Evolutionary conservation across 2,797 vertebrate species (phyloP).

Genomic region (Leptodon cayanensis): DNA sequence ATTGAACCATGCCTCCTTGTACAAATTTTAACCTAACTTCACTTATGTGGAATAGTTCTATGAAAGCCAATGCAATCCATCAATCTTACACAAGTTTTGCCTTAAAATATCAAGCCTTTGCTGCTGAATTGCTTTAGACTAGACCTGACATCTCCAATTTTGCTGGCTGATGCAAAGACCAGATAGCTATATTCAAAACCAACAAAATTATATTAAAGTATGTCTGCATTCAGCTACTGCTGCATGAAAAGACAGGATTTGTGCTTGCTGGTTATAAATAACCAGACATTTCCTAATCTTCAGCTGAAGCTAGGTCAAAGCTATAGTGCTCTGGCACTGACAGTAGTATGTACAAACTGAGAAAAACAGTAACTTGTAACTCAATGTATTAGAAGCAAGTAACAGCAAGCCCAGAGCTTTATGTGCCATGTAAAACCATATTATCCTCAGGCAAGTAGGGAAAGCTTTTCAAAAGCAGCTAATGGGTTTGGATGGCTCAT

Average conservation of each 20-base stretch:
- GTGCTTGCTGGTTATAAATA: background rate
- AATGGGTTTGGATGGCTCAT: background rate
- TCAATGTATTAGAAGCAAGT: background rate
- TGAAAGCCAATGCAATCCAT: background rate
- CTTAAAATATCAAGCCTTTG: background rate
- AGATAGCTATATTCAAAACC: background rate
- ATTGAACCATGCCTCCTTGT: background rate
- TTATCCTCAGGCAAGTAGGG: background rate
- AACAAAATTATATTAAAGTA: background rate
- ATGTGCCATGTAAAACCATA: background rate
- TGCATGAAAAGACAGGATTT: background rate
- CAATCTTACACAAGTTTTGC: background rate
- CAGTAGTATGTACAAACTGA: background rate
- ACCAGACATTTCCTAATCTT: background rate
- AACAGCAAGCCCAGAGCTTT: background rate
- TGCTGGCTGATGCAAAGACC: background rate
- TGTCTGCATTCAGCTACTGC: background rate
- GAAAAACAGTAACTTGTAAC: background rate
- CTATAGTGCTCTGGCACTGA: background rate
- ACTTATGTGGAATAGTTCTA: background rate
- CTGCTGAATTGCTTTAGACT: background rate
- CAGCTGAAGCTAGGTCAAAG: background rate
- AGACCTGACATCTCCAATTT: background rate
- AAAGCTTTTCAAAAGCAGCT: background rate
- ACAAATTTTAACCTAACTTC: background rate